Conservation (phyloP, 2,797 vertebrate genomes). For the Pipistrellus pipistrellus region DNA sequence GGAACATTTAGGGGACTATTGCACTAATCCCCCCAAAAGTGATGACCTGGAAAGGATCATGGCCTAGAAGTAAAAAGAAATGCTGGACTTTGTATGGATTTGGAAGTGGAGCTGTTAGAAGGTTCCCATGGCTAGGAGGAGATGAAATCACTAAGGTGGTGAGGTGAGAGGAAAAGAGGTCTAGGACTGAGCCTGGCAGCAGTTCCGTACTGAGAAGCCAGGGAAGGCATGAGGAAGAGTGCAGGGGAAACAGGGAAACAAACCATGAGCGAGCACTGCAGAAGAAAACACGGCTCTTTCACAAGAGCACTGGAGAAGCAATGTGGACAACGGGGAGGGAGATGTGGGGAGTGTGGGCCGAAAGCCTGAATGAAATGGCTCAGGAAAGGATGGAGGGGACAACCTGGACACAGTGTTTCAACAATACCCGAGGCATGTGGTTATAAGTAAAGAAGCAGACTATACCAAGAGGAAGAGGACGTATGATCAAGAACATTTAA, state of each 20-base stretch:
- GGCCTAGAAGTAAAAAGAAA: neutral
- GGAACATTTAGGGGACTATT: neutral
- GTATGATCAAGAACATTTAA: neutral
- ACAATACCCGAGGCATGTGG: neutral
- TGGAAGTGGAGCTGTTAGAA: neutral
- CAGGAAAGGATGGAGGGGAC: neutral
- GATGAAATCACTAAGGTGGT: neutral
- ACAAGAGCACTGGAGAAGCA: neutral
- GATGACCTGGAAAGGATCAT: neutral
- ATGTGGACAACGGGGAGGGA: rapidly evolving
- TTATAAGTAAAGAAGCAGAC: neutral
- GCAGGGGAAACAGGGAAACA: neutral
- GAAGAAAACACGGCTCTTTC: neutral
- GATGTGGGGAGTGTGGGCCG: too few relatives aligned
- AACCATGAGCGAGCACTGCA: neutral
- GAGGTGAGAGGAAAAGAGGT: neutral
- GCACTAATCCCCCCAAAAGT: neutral
- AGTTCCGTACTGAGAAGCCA: neutral
- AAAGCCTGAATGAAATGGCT: neutral
- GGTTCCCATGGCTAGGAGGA: neutral
- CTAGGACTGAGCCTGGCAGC: neutral
- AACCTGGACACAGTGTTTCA: neutral
- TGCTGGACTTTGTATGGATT: neutral
- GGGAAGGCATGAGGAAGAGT: neutral
- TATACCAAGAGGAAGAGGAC: neutral